Evolutionary conservation across 2,888 invertebrate species (phyloP).

Genomic region (Drosophila merina): DNA sequence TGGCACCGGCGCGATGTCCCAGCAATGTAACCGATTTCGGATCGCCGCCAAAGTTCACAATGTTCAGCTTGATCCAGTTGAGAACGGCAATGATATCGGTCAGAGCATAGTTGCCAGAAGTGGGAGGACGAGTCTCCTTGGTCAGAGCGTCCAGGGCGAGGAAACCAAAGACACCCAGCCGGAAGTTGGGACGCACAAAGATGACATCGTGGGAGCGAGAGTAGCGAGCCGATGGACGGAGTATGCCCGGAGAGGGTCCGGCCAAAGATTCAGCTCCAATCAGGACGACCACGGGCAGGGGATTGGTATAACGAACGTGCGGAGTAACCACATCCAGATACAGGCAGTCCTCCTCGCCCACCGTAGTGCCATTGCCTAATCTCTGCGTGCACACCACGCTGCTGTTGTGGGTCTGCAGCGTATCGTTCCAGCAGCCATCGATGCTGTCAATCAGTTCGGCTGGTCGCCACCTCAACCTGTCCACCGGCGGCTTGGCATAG

Average conservation of each 20-base stretch:
- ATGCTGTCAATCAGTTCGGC: slow-evolving; percentile 88
- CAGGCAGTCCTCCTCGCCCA: slow-evolving; percentile 92
- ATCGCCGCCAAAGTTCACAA: slow-evolving; percentile 93
- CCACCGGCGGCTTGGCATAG: slow-evolving; percentile 90
- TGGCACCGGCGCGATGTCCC: slow-evolving; percentile 94
- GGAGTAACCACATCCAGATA: slow-evolving; percentile 93
- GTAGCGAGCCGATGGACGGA: slow-evolving; percentile 90
- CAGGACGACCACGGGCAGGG: slow-evolving; percentile 92
- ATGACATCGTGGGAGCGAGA: slow-evolving; percentile 92
- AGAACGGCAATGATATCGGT: slow-evolving; percentile 91
- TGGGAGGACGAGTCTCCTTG: slow-evolving; percentile 88
- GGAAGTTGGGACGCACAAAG: slow-evolving; percentile 94
- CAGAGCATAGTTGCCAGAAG: slow-evolving; percentile 94
- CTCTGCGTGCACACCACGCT: slow-evolving; percentile 89
- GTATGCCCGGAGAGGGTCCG: slow-evolving; percentile 89
- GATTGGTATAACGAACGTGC: slow-evolving; percentile 90
- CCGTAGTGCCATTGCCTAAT: slow-evolving; percentile 87
- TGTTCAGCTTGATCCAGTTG: slow-evolving; percentile 92
- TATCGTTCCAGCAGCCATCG: slow-evolving; percentile 92
- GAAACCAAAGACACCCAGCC: slow-evolving; percentile 92
- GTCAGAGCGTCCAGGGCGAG: slow-evolving; percentile 90
- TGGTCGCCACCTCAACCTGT: slow-evolving; percentile 88
- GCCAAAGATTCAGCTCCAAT: slow-evolving; percentile 92
- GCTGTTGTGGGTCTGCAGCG: slow-evolving; percentile 88
- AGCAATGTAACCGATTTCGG: slow-evolving; percentile 90